A percentile compares a stretch with the other conserved stretches of the same genome.
Conservation (phyloP, 1,140 invertebrate genomes). For the Nixonia krombeini region DNA sequence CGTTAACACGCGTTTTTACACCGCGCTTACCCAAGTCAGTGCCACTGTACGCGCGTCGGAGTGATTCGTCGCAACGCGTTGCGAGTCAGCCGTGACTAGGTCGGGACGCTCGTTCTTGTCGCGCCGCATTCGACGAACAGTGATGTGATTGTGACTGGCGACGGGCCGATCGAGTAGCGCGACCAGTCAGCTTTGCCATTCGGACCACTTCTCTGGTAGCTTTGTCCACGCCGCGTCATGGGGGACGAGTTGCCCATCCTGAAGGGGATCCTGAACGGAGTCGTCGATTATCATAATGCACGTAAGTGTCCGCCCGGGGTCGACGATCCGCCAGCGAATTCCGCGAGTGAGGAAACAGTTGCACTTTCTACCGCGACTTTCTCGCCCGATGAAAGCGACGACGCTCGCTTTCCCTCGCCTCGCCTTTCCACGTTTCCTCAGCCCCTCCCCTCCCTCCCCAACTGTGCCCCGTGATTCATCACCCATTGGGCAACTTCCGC, state of each 20-base stretch:
- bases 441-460: too few species aligned
- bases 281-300: slow-evolving; percentile 90
- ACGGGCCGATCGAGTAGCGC: too few species aligned
- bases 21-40: slow-evolving; percentile 41
- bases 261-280: slow-evolving; percentile 89
- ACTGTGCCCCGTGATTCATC: slow-evolving; percentile 3
- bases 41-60: slow-evolving; percentile 40
- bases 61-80: slow-evolving; percentile 53
- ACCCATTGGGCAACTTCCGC: background rate
- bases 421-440: too few species aligned
- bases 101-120: too few species aligned
- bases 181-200: too few species aligned
- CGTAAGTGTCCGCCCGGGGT: slow-evolving; percentile 79
- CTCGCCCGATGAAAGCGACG: slow-evolving; percentile 38
- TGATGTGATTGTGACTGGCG: too few species aligned
- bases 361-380: slow-evolving; percentile 40
- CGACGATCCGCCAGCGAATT: background rate
- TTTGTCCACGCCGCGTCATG: too few species aligned
- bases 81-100: slow-evolving; percentile 44
- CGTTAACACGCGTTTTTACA: slow-evolving; percentile 64
- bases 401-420: slow-evolving; percentile 33
- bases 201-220: too few species aligned
- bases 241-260: slow-evolving; percentile 89
- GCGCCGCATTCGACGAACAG: too few species aligned
- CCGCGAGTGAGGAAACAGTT: slow-evolving; percentile 6